These are phyloP conservation scores for Tipula vernalis DNA, from an alignment of 2,888 invertebrate genomes.

Conservation along the genomic window DNA sequence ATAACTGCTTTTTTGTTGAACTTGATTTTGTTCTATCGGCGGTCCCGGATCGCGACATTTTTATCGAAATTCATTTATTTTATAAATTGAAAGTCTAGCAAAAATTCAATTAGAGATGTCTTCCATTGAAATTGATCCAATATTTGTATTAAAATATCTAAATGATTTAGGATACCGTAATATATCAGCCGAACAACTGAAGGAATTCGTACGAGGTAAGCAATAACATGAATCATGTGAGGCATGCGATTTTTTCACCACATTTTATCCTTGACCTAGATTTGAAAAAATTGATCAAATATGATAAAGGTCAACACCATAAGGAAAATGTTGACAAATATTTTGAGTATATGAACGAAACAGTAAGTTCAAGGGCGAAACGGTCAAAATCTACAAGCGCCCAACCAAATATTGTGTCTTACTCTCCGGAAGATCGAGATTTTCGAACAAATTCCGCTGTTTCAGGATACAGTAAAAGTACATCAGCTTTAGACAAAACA, in stretches of 20 bases:
- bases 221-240: background rate
- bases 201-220: slow-evolving; percentile 66
- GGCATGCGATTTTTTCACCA: background rate
- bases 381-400: background rate
- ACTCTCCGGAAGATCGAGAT: background rate
- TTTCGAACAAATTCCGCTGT: background rate
- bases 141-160: slow-evolving; percentile 47
- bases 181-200: slow-evolving; percentile 58
- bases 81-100: background rate
- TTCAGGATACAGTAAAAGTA: background rate
- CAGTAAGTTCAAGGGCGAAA: background rate
- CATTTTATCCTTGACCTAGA: slow-evolving; percentile 11
- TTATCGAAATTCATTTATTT: background rate
- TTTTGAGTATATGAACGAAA: background rate
- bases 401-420: background rate
- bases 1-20: background rate
- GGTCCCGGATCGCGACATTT: background rate
- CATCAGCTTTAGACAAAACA: background rate
- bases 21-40: too few species aligned
- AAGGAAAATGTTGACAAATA: background rate
- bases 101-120: background rate
- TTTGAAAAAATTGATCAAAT: slow-evolving; percentile 28
- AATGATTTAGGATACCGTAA: slow-evolving; percentile 65
- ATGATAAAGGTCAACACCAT: slow-evolving; percentile 24
- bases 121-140: background rate